A percentile compares a stretch with the other conserved stretches of the same genome.
Evolutionary conservation across 2,797 vertebrate genomes (phyloP).

Genomic region (Catharus ustulatus): DNA sequence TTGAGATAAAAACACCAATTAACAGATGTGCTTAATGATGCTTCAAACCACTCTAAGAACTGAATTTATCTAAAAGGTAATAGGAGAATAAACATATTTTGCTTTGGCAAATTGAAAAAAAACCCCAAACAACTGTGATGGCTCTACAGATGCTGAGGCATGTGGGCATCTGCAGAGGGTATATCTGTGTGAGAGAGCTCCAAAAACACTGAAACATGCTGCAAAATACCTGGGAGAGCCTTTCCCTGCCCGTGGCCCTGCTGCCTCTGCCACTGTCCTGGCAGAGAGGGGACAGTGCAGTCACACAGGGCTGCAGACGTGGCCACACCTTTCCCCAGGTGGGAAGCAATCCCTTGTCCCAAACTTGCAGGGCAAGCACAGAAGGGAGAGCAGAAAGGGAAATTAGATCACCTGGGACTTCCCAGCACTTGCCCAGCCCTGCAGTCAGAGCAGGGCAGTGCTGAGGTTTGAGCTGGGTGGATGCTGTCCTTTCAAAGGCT

Average conservation of each 20-base stretch:
- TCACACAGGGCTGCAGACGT: rapidly evolving
- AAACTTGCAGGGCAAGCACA: neutral
- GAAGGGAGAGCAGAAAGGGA: neutral
- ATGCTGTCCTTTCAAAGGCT: neutral
- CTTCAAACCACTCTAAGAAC: neutral
- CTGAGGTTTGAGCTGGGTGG: neutral
- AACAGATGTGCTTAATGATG: neutral
- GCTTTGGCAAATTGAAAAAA: neutral
- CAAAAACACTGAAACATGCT: rapidly evolving
- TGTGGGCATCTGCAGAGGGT: neutral
- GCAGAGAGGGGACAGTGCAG: neutral
- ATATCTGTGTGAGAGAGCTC: rapidly evolving
- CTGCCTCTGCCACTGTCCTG: neutral
- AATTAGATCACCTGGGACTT: neutral
- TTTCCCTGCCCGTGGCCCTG: neutral
- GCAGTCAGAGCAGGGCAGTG: neutral
- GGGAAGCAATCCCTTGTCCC: neutral
- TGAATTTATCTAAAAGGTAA: neutral
- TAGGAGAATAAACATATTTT: neutral
- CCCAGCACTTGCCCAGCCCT: neutral
- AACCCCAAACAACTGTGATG: rapidly evolving
- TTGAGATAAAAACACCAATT: neutral
- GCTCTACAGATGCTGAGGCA: neutral
- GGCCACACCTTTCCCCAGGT: neutral
- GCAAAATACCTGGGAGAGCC: neutral